Base-by-base conservation (phyloP, 2,888 invertebrate species). In the Panorpa germanica region DNA sequence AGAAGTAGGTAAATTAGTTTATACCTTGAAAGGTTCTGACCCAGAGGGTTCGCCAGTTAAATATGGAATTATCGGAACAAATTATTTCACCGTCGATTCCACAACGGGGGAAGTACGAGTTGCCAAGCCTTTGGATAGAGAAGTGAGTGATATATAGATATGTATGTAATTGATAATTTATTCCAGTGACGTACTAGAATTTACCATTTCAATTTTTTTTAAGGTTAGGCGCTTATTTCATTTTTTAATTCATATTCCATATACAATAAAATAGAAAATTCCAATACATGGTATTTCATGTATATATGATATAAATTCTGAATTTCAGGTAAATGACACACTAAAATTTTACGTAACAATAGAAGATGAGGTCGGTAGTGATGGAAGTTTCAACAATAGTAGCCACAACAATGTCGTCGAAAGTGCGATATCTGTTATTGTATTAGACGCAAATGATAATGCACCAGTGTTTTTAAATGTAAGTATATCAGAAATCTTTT, bases 361-460 rank as follows among this genome's bases (percentile, higher is more conserved):
- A 37, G 75, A 81, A 52, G 85, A 83, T 46, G 65, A 68, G 38
- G 71, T 75, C 3, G 59, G 61, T 25, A 55, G 53, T 9, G 55
- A 57, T 34, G 57, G 57, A 14, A 59, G 62, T 37, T 66, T 67
- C 8, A 65, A 63, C 9, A 65, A 65, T 31, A 63, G 55, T 9
- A 53, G 50, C 28, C 51, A 55, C 32, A 65, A 73, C 40, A 83
- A 82, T 51, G 55, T 80, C 35, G 73, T 80, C 9, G 65, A 70
- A 40, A 70, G 74, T 6, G 73, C 78, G 4, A 73, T 83, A 25
- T 76, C 74, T 17, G 76, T 86, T 35, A 83, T 86, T 35, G 71
- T 90, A 10, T 55, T 80, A 7, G 88, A 90, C 45, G 82, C 81
- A 44, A 88, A 90, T 48, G 88, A 90, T 47, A 86, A 85, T 52